phyloP scores from a whole-genome alignment of 2,888 invertebrate genomes.

The Microctonus brassicae region DNA sequence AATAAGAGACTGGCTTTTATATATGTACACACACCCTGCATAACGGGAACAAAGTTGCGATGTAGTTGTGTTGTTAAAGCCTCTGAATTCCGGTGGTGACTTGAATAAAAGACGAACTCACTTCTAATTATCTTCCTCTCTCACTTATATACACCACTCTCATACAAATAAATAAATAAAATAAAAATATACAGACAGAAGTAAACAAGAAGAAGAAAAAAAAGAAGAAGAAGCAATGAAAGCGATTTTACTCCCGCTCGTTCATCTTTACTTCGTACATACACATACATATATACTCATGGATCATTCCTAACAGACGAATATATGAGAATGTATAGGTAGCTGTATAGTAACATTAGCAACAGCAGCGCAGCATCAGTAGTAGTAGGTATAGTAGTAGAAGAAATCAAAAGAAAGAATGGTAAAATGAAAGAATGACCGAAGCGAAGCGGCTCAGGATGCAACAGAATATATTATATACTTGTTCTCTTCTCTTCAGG shows the following conservation, averaged over 20 bases:
- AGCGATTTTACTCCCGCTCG: constrained; percentile 1
- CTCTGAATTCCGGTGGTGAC: constrained; percentile 37
- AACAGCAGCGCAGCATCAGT: too few relatives aligned
- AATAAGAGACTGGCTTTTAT: background rate
- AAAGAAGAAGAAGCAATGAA: constrained; percentile 18
- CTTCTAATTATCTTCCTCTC: constrained; percentile 54
- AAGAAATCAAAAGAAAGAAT: constrained; percentile 9
- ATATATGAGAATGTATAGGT: background rate
- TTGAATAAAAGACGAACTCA: constrained; percentile 45
- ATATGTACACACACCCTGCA: background rate
- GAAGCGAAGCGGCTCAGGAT: constrained; percentile 45
- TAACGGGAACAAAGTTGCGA: constrained; percentile 27
- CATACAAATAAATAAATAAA: background rate
- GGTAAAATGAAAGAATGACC: constrained; percentile 31
- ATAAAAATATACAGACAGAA: constrained; percentile 13
- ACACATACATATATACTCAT: background rate
- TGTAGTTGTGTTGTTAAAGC: constrained; percentile 26
- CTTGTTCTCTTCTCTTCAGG: constrained; percentile 55
- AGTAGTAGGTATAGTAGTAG: too few relatives aligned
- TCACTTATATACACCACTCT: constrained; percentile 10
- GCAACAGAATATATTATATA: constrained; percentile 63
- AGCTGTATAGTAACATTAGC: too few relatives aligned
- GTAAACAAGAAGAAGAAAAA: constrained; percentile 20
- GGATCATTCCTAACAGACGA: background rate
- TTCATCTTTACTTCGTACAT: background rate